Percentiles rank a stretch among this genome's conserved stretches.
These are phyloP conservation scores for Chionomys nivalis DNA, from an alignment of 2,113 vertebrate species.

Conservation along the genomic window DNA sequence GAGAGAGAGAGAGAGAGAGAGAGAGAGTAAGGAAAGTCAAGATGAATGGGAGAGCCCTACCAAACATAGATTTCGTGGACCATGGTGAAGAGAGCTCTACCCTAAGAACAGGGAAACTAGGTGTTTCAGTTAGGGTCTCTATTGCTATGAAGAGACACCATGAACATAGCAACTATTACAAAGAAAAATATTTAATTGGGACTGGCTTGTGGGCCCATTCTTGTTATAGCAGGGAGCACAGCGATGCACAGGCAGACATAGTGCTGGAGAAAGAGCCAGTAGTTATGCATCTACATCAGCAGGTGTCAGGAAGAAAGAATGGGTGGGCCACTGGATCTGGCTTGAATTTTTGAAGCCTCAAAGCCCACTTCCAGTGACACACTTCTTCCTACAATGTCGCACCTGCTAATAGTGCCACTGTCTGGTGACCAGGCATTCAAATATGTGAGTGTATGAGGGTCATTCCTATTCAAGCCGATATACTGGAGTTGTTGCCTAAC, in stretches of 20 bases:
- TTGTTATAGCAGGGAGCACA: background rate
- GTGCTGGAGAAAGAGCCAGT: background rate
- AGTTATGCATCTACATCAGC: background rate
- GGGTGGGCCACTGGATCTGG: background rate
- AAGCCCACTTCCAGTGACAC: background rate
- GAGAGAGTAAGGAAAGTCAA: background rate
- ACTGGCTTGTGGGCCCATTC: background rate
- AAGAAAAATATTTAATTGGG: background rate
- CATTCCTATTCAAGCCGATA: background rate
- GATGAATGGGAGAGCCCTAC: background rate
- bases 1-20: too few relatives aligned
- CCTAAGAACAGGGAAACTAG: background rate
- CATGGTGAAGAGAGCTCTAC: background rate
- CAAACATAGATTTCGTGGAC: background rate
- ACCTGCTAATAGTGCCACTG: background rate
- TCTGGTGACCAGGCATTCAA: background rate
- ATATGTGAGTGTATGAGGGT: background rate
- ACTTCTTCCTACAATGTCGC: background rate
- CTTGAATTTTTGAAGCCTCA: background rate
- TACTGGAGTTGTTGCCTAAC: background rate
- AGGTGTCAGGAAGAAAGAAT: too few relatives aligned
- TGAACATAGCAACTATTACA: background rate
- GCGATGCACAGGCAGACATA: background rate
- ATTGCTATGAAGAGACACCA: too few relatives aligned
- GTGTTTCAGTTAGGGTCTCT: background rate